These are phyloP conservation scores for Leptosomus discolor DNA, from an alignment of 2,113 vertebrate species.

Conservation along the genomic window DNA sequence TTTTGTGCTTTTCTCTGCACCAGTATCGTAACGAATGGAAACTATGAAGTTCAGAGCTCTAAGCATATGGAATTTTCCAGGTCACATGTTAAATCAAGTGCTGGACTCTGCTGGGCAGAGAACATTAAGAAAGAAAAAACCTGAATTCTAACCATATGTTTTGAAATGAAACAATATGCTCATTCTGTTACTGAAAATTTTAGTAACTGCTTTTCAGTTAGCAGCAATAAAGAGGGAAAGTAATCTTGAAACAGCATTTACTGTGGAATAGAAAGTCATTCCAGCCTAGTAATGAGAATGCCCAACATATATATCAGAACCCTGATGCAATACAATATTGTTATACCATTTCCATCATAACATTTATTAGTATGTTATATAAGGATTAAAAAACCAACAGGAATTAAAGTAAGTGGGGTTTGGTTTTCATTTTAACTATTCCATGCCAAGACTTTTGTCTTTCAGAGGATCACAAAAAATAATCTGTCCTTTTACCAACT, in stretches of 20 bases:
- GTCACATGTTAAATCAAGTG: conserved; percentile 28
- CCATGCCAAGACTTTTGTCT: background rate
- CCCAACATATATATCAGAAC: background rate
- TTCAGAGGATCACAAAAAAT: background rate
- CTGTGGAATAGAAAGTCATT: conserved; percentile 15
- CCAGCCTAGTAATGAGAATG: background rate
- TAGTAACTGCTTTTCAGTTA: background rate
- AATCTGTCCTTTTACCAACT: background rate
- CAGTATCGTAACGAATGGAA: background rate
- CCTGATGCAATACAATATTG: background rate
- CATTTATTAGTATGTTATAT: background rate
- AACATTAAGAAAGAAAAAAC: background rate
- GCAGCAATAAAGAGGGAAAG: conserved; percentile 21
- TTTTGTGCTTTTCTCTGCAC: background rate
- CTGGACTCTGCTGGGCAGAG: conserved; percentile 7
- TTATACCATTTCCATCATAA: background rate
- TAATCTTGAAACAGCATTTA: background rate
- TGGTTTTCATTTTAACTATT: background rate
- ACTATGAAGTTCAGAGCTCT: background rate
- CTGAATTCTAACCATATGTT: conserved; percentile 56
- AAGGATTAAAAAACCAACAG: background rate
- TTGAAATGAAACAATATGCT: conserved; percentile 48
- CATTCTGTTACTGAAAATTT: conserved; percentile 34
- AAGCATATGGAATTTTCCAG: conserved; percentile 55
- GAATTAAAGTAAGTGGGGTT: background rate